phyloP scores from a whole-genome alignment of 1,140 invertebrate genomes.

The Manduca sexta region DNA sequence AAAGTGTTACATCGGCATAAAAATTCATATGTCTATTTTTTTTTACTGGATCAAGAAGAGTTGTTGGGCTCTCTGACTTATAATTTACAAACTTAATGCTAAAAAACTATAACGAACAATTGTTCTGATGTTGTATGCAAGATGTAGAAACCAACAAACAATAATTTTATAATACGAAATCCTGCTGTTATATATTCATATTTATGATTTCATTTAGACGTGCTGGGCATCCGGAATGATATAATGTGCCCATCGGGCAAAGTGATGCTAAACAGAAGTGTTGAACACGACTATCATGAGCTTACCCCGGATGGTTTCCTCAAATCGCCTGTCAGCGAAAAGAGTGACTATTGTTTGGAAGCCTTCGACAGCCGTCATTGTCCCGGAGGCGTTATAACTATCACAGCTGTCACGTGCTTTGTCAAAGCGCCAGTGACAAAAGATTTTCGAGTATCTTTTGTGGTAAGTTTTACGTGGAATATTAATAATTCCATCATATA shows the following conservation, averaged over 20 bases:
- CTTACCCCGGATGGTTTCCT: conserved; percentile 32
- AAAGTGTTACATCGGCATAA: no score
- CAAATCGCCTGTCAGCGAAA: conserved; percentile 18
- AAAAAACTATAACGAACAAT: no score
- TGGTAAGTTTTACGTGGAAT: conserved; percentile 32
- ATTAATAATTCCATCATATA: no score
- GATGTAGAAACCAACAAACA: no score
- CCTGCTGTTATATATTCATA: no score
- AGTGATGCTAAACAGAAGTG: conserved; percentile 36
- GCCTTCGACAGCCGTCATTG: conserved; percentile 47
- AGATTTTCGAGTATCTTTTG: conserved; percentile 49
- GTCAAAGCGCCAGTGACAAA: conserved; percentile 23
- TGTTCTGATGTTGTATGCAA: no score
- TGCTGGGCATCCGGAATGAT: conserved; percentile 35
- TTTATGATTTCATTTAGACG: conserved; percentile 34
- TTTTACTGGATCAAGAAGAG: no score
- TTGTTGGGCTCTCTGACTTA: no score
- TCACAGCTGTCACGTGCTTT: conserved; percentile 48
- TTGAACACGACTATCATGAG: conserved; percentile 28
- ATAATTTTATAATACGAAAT: no score
- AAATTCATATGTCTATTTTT: no score
- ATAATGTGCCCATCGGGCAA: conserved; percentile 35
- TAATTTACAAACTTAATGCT: no score
- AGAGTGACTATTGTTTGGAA: conserved; percentile 47
- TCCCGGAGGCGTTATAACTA: conserved; percentile 27